Conservation (phyloP, 2,888 invertebrate genomes). For the Parascotia fuliginaria region DNA sequence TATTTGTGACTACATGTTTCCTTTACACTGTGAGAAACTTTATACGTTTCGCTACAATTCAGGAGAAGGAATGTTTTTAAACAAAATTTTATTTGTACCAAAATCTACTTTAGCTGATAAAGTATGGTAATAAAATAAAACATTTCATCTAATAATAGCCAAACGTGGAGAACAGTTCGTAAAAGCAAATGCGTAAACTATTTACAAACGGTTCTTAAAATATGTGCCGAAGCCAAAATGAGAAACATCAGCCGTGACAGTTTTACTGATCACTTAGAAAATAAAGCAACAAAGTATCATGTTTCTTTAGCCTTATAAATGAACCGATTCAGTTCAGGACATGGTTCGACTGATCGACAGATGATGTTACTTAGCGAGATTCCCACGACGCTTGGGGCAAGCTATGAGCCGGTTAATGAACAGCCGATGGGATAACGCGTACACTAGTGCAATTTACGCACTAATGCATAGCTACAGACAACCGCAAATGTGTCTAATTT, state of each 20-base stretch:
- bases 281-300: constrained; percentile 37
- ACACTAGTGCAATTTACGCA: constrained; percentile 72
- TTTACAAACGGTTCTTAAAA: constrained; percentile 51
- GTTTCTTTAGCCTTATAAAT: constrained; percentile 41
- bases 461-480: constrained; percentile 66
- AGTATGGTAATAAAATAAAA: constrained; percentile 18
- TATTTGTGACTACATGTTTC: constrained; percentile 4
- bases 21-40: neutral
- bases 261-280: constrained; percentile 49
- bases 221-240: constrained; percentile 51
- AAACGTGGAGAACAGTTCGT: constrained; percentile 52
- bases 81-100: too few species aligned
- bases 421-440: constrained; percentile 71
- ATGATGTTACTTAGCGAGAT: constrained; percentile 60
- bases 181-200: constrained; percentile 51
- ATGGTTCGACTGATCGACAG: constrained; percentile 44
- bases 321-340: constrained; percentile 47
- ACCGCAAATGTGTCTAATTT: constrained; percentile 72
- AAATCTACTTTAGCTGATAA: neutral
- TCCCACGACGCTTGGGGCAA: constrained; percentile 69
- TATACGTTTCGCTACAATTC: neutral
- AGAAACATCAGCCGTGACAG: constrained; percentile 56
- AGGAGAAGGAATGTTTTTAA: too few species aligned
- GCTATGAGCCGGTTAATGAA: constrained; percentile 70
- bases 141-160: constrained; percentile 52